Evolutionary conservation across 2,797 vertebrate species (phyloP).

Genomic region (Triplophysa bombifrons): DNA sequence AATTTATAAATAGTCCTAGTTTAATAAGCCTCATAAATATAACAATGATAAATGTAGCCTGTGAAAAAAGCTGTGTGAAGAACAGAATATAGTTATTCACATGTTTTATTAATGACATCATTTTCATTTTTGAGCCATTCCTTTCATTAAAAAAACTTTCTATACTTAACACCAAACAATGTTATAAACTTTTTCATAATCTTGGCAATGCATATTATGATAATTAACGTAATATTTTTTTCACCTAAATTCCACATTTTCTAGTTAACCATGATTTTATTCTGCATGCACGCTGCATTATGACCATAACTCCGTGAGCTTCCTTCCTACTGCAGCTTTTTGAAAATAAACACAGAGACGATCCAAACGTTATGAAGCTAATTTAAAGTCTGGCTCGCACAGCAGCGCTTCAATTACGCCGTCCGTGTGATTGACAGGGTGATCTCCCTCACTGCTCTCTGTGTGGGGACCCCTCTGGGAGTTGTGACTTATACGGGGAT

Average conservation of each 20-base stretch:
- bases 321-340: constrained; percentile 11
- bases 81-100: neutral
- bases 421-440: constrained; percentile 27
- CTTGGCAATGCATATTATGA: neutral
- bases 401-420: constrained; percentile 29
- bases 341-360: constrained; percentile 6
- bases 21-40: too few relatives aligned
- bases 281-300: neutral
- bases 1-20: neutral
- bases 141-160: neutral
- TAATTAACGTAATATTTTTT: neutral
- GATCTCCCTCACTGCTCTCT: constrained; percentile 16
- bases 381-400: constrained; percentile 32
- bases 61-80: neutral
- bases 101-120: neutral
- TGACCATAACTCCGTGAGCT: neutral
- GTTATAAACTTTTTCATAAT: neutral
- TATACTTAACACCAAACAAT: neutral
- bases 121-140: neutral
- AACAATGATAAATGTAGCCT: too few relatives aligned
- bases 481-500: constrained; percentile 14
- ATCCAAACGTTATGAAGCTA: constrained; percentile 31
- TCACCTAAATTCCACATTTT: neutral
- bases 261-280: neutral
- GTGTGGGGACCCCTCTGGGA: constrained; percentile 16